Base-by-base conservation (phyloP, 2,113 vertebrate species). In the Thunnus maccoyii region DNA sequence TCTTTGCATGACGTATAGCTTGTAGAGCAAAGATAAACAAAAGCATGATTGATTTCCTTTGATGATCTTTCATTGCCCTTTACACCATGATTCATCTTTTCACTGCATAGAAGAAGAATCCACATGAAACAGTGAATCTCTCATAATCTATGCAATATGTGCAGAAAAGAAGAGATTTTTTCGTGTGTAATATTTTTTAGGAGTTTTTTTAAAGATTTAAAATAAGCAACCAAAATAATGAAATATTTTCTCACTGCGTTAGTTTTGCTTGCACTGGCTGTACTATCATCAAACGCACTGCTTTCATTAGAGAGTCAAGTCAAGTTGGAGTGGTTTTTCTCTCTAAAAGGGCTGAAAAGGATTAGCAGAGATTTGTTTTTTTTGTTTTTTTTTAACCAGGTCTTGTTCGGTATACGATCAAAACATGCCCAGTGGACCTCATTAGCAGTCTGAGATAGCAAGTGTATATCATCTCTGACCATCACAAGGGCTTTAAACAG, bases 361-460 rank as follows among this genome's bases (percentile, higher is more conserved):
- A 86, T 87, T 72, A 65, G 63, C 41, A 61, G 61, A 78, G 55
- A 8, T 41, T 41, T 41, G 36, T 41, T 41, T 46, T 30, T 30
- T 66, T 51, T 77, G 64, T 32, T 36, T 63, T 47, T 32, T 56
- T 61, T 32, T 16, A n/a, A 55, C 51, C 47, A 68, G 64, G 56
- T 83, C 78, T 82, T 76, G 50, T 73, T 63, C 13, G 1, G 54
- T 67, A 78, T 64, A 80, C 2, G 55, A 88, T 89, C 62, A 75
- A 86, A 88, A 85, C 78, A 88, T 83, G 72, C 91, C 88, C 91
- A 85, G 81, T 64, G 91, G 91, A 89, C 55, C 88, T 93, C 65
- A 91, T 93, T 93, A 91, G 89, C 73, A 60, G 72, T 55, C 61
- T 70, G 68, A 84, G 66, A 82, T 68, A 76, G 51, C 30, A 30